Evolutionary conservation across 2,113 vertebrate species (phyloP), one percentile per base, ranked within the genome.

Genomic region (Smithornis capensis): DNA sequence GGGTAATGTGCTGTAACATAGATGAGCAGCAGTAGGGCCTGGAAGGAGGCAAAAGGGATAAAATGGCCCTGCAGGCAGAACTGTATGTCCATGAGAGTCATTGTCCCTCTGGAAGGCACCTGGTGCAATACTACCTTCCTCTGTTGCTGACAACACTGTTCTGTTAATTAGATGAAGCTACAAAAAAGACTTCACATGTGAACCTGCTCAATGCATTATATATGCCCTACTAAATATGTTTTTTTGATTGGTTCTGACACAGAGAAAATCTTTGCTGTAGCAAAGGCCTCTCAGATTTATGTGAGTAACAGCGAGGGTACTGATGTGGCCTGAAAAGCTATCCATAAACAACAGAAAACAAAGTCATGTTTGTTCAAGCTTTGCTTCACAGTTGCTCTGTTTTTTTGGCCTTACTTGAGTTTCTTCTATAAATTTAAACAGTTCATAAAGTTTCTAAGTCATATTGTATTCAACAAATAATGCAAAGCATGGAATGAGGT

Each of bases 351-450:
- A 50, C 35, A 37, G 63, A 70, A 95, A 80, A 87, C 71, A 93
- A 88, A 95, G 85, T 92, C 37, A 6, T 64, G 62, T 90, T 95
- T 96, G 88, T 93, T 96, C 71, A 77, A 35, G 60, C 37, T 89
- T 89, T 19, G 38, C 73, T 50, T 92, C 68, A 45, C 38, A 78
- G 56, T 81, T 87, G 44, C 40, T 78, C 35, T 82, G 47, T 1
- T 27, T 80, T 90, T 94, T 95, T 86, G 10, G 25, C 49, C 52
- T 50, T 55, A 28, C 27, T 73, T 49, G 62, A 76, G 57, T 90
- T 95, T 10, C 31, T 83, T 93, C 68, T 89, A 31, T 75, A 89
- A 83, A 77, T 19, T 80, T 53, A 79, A 94, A 40, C 15, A 70
- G 31, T 70, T 77, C 31, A 14, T 40, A 52, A 64, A 44, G 18